Conservation (phyloP, 2,113 vertebrate genomes). For the Glaucomys volans region DNA sequence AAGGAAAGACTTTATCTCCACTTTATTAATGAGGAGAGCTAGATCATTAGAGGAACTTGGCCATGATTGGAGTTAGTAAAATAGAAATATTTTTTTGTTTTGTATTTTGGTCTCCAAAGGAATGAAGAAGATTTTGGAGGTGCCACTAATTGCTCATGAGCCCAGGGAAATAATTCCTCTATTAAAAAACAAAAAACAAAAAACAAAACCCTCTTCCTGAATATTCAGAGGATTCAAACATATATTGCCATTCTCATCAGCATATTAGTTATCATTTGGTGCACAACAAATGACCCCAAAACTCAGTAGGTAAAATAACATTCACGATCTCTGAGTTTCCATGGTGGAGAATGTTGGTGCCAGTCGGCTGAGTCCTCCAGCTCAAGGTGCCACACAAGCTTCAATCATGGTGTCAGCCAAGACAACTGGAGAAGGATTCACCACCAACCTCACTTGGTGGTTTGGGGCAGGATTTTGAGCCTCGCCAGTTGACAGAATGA, state of each 20-base stretch:
- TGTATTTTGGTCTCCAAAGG: neutral
- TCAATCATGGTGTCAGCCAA: too few species aligned
- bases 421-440: neutral
- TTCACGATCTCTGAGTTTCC: neutral
- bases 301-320: neutral
- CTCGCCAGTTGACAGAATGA: neutral
- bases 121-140: neutral
- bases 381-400: neutral
- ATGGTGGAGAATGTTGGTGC: neutral
- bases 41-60: neutral
- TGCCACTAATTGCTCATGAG: neutral
- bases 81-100: neutral
- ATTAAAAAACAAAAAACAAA: neutral
- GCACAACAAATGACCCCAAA: neutral
- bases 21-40: neutral
- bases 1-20: neutral
- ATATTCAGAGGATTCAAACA: neutral
- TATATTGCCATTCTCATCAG: neutral
- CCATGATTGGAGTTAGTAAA: neutral
- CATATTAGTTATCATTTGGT: neutral
- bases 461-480: neutral
- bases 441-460: neutral
- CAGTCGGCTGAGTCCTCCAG: neutral
- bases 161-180: neutral
- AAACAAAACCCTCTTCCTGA: neutral